phyloP scores from a whole-genome alignment of 2,797 vertebrate genomes.

The Melanotaenia nigrans region DNA sequence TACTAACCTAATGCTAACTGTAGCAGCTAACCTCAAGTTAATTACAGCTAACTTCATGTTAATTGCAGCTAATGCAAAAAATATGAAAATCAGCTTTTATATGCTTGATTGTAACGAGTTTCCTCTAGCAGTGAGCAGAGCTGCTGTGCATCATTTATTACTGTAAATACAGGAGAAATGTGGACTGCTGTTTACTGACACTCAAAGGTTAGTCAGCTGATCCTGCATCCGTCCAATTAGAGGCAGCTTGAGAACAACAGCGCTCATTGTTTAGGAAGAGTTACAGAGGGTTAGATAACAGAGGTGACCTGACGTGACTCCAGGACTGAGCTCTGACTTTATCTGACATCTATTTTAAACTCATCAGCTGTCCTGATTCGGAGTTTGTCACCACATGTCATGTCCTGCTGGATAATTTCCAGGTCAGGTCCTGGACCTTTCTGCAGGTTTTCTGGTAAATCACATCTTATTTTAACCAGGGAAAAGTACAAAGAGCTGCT shows the following conservation, averaged over 20 bases:
- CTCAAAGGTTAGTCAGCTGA: conserved; percentile 11
- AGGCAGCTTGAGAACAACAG: neutral
- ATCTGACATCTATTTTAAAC: neutral
- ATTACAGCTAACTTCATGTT: too few species aligned
- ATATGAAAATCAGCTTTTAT: too few species aligned
- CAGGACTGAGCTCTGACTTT: neutral
- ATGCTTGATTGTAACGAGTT: too few species aligned
- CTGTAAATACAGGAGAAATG: conserved; percentile 22
- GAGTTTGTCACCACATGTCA: neutral
- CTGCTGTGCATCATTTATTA: conserved; percentile 8
- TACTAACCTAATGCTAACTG: too few species aligned
- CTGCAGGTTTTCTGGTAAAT: too few species aligned
- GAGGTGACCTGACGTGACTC: neutral
- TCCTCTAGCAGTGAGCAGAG: too few species aligned
- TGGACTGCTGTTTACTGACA: neutral
- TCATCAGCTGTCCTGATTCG: too few species aligned
- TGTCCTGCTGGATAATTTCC: neutral
- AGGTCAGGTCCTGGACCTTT: too few species aligned
- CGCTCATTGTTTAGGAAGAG: neutral
- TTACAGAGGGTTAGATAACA: neutral
- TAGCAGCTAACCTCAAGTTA: too few species aligned
- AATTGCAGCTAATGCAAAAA: too few species aligned
- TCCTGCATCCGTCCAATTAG: conserved; percentile 10
- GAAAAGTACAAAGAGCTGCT: too few species aligned
- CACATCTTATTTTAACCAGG: too few species aligned